A percentile compares a stretch with the other conserved stretches of the same genome.
phyloP scores from a whole-genome alignment of 1,140 invertebrate species.

The Drosophila subobscura region DNA sequence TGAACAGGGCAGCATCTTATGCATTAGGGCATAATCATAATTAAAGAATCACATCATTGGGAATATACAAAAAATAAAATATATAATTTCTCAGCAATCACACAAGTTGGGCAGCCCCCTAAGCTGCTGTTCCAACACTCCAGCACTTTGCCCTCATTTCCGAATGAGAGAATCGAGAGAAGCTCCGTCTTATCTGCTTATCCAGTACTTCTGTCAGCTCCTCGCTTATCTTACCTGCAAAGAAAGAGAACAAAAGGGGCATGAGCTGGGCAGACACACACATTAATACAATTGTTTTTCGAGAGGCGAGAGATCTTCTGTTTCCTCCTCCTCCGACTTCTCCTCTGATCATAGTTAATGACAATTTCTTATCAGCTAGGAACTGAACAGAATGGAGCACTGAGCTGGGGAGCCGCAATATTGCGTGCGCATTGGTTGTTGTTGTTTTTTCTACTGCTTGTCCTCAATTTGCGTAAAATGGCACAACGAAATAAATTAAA shows the following conservation, averaged over 20 bases:
- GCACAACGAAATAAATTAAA: conserved; percentile 81
- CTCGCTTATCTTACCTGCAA: conserved; percentile 54
- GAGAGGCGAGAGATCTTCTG: not conserved
- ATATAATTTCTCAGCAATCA: too few relatives aligned
- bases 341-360: conserved; percentile 46
- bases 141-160: too few relatives aligned
- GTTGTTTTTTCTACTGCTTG: conserved; percentile 40
- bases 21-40: too few relatives aligned
- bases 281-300: conserved; percentile 11
- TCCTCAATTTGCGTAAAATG: conserved; percentile 80
- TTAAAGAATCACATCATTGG: too few relatives aligned
- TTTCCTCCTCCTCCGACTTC: not conserved
- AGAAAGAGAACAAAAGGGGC: conserved; percentile 10
- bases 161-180: too few relatives aligned
- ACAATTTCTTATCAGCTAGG: conserved; percentile 69
- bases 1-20: too few relatives aligned
- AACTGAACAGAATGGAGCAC: conserved; percentile 15
- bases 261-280: not conserved
- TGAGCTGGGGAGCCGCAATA: conserved; percentile 38
- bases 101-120: too few relatives aligned
- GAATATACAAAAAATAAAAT: too few relatives aligned
- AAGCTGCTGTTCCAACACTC: too few relatives aligned
- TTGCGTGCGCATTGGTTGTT: conserved; percentile 35
- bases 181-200: too few relatives aligned
- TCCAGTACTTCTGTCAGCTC: too few relatives aligned